These are phyloP conservation scores for Neotoxoptera formosana DNA, from an alignment of 1,140 invertebrate species.

Conservation along the genomic window DNA sequence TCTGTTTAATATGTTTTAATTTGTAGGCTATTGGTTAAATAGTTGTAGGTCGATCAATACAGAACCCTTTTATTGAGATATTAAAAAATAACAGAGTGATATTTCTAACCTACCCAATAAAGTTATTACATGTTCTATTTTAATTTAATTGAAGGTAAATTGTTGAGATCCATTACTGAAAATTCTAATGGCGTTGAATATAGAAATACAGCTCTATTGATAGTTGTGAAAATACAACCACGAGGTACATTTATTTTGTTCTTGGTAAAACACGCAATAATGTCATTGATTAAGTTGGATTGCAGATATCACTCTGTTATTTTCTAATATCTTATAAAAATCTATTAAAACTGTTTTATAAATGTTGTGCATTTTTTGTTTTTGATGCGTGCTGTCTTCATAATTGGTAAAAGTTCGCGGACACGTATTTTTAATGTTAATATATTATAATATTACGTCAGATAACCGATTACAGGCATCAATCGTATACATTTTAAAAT, in stretches of 20 bases:
- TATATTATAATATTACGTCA: not conserved
- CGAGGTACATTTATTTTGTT: not conserved
- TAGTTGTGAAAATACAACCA: not conserved
- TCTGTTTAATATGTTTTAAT: too few relatives aligned
- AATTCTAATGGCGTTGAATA: not conserved
- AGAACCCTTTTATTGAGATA: not conserved
- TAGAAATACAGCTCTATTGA: not conserved
- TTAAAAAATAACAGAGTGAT: not conserved
- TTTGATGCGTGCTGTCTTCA: not conserved
- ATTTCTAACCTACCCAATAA: not conserved
- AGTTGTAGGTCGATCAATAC: not conserved
- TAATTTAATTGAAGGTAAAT: not conserved
- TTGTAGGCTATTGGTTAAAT: not conserved
- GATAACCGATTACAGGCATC: not conserved
- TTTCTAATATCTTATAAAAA: not conserved
- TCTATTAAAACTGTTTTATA: not conserved
- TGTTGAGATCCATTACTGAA: not conserved
- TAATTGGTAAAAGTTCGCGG: not conserved
- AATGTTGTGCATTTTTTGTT: not conserved
- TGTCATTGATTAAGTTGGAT: not conserved
- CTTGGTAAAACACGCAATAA: not conserved
- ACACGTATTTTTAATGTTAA: not conserved
- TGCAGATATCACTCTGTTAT: not conserved
- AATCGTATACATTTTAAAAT: not conserved
- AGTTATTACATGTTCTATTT: not conserved